phyloP scores from a whole-genome alignment of 2,888 invertebrate genomes.

The Carpatolechia fugitivella region DNA sequence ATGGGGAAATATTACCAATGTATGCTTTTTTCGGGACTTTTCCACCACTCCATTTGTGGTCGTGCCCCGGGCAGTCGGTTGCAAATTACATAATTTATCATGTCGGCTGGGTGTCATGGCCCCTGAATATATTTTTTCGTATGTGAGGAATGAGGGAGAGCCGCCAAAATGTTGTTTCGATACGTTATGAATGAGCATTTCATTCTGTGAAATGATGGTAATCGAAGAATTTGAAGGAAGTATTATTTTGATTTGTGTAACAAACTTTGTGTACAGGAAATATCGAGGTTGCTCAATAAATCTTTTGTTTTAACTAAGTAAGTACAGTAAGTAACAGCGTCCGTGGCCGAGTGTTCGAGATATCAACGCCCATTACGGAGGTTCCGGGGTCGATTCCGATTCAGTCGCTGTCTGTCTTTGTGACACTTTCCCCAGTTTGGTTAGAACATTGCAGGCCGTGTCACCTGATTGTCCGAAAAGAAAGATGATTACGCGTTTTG shows the following conservation, averaged over 20 bases:
- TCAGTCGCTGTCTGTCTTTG: too few relatives aligned
- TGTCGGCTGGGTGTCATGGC: slow-evolving; percentile 43
- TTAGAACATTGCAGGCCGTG: too few relatives aligned
- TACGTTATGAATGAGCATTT: neutral
- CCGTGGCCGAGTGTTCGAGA: too few relatives aligned
- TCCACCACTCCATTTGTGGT: slow-evolving; percentile 35
- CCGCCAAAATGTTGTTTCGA: neutral
- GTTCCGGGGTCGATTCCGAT: too few relatives aligned
- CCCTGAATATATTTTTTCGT: slow-evolving; percentile 43
- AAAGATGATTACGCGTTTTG: too few relatives aligned
- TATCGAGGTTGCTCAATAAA: neutral
- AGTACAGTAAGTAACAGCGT: neutral
- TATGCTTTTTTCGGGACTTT: slow-evolving; percentile 26
- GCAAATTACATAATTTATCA: slow-evolving; percentile 66
- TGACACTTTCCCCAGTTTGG: too few relatives aligned
- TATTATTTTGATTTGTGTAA: too few relatives aligned
- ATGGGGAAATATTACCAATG: slow-evolving; percentile 26
- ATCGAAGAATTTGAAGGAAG: too few relatives aligned
- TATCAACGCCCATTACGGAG: too few relatives aligned
- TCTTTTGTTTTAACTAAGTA: neutral
- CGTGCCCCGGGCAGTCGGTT: slow-evolving; percentile 36
- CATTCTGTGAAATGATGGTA: neutral
- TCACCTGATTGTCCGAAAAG: too few relatives aligned
- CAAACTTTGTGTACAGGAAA: neutral
- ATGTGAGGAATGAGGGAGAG: neutral